phyloP scores from a whole-genome alignment of 1,140 invertebrate genomes.

The Leptopilina clavipes region DNA sequence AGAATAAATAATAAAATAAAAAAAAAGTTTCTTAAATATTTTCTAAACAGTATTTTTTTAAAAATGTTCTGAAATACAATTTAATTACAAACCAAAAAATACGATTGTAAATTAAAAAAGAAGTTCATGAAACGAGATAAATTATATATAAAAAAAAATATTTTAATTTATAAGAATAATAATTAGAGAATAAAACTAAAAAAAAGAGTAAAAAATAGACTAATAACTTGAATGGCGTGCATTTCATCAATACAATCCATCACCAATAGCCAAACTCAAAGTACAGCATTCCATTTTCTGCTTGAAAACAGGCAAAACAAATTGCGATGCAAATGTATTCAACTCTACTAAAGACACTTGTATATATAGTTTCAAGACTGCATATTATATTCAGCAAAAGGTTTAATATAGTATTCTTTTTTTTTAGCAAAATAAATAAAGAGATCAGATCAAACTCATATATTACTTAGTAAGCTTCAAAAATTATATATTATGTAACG shows the following conservation, averaged over 20 bases:
- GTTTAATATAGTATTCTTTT: constrained; percentile 17
- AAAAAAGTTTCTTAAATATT: no score
- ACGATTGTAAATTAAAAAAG: neutral
- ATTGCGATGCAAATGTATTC: constrained; percentile 45
- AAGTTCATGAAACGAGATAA: constrained; percentile 1
- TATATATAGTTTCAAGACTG: constrained; percentile 31
- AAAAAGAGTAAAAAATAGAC: constrained; percentile 25
- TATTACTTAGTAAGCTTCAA: constrained; percentile 26
- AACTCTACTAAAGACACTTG: constrained; percentile 35
- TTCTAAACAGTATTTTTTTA: no score
- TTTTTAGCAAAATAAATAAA: constrained; percentile 26
- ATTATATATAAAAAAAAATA: neutral
- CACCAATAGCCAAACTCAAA: constrained; percentile 60
- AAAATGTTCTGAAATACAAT: no score
- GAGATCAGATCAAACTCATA: constrained; percentile 29
- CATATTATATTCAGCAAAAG: constrained; percentile 1
- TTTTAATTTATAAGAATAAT: neutral
- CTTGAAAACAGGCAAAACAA: constrained; percentile 49
- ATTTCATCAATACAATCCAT: constrained; percentile 65
- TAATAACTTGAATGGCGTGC: constrained; percentile 37
- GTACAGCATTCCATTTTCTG: constrained; percentile 46
- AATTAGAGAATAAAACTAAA: constrained; percentile 38
- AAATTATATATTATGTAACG: neutral
- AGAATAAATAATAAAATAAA: no score
- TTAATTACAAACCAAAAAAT: neutral